Conservation (phyloP, 2,113 vertebrate genomes). For the Chloropsis cyanopogon region DNA sequence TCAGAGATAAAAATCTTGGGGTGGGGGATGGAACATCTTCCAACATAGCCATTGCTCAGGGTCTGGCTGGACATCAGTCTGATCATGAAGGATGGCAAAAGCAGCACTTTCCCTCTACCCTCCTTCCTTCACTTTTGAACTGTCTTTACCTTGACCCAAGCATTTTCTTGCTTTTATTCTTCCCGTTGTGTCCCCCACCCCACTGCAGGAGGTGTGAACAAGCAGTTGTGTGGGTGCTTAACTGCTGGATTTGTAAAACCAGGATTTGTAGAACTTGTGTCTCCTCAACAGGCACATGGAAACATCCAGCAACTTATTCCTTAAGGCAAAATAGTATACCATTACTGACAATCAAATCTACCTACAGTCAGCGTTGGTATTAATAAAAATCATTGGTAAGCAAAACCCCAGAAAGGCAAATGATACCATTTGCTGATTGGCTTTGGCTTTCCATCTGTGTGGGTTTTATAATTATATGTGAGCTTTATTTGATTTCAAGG, state of each 20-base stretch:
- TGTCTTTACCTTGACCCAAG: not conserved
- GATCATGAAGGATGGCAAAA: fast-evolving
- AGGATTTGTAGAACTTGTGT: not conserved
- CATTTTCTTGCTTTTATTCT: not conserved
- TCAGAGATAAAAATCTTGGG: not conserved
- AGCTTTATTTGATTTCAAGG: not conserved
- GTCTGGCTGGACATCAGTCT: fast-evolving
- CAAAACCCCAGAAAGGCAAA: not conserved
- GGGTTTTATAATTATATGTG: not conserved
- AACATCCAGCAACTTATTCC: not conserved
- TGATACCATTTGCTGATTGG: not conserved
- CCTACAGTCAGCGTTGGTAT: not conserved
- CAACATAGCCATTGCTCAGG: not conserved
- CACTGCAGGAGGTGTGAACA: not conserved
- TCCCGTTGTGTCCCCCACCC: not conserved
- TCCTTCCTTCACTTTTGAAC: not conserved
- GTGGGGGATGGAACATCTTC: not conserved
- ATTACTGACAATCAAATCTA: not conserved
- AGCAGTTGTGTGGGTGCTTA: not conserved
- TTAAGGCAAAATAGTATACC: not conserved
- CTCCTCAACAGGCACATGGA: fast-evolving
- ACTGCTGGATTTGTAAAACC: not conserved
- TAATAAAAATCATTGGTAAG: not conserved
- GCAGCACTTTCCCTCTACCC: not conserved
- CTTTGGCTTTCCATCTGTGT: not conserved